A percentile compares a stretch with the other conserved stretches of the same genome.
phyloP scores from a whole-genome alignment of 2,888 invertebrate species.

The Xylota segnis region DNA sequence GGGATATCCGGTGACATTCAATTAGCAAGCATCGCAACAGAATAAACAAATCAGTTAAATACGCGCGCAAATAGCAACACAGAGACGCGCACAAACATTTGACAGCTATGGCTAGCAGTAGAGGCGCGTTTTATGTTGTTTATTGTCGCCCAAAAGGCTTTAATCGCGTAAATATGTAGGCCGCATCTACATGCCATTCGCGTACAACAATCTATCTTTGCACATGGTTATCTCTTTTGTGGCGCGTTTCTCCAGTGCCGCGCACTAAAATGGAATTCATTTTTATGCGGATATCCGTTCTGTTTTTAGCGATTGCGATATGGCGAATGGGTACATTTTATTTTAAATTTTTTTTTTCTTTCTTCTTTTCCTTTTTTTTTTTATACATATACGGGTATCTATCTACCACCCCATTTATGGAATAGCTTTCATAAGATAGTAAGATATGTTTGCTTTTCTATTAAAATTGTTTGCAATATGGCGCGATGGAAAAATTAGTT shows the following conservation, averaged over 20 bases:
- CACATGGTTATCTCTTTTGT: constrained; percentile 70
- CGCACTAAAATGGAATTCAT: constrained; percentile 61
- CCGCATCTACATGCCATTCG: constrained; percentile 71
- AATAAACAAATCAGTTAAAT: constrained; percentile 71
- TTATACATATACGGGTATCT: not conserved
- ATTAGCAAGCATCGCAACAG: constrained; percentile 61
- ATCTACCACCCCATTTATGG: not conserved
- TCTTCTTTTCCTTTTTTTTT: no score
- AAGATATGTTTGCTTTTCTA: constrained; percentile 19
- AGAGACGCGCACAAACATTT: constrained; percentile 33
- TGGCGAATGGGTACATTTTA: constrained; percentile 43
- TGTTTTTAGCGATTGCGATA: constrained; percentile 65
- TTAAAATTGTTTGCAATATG: constrained; percentile 4
- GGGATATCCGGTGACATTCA: constrained; percentile 75
- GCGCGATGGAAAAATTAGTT: not conserved
- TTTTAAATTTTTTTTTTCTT: constrained; percentile 7
- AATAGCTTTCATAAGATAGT: not conserved
- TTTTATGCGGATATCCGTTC: constrained; percentile 76
- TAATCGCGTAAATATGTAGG: constrained; percentile 67
- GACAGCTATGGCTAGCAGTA: constrained; percentile 17
- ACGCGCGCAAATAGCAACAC: constrained; percentile 24
- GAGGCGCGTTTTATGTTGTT: constrained; percentile 16
- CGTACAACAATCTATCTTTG: constrained; percentile 68
- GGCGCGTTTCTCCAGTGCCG: constrained; percentile 61
- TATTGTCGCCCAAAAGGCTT: constrained; percentile 73